Conservation (phyloP, 2,888 invertebrate genomes). For the Scaptomyza flava region DNA sequence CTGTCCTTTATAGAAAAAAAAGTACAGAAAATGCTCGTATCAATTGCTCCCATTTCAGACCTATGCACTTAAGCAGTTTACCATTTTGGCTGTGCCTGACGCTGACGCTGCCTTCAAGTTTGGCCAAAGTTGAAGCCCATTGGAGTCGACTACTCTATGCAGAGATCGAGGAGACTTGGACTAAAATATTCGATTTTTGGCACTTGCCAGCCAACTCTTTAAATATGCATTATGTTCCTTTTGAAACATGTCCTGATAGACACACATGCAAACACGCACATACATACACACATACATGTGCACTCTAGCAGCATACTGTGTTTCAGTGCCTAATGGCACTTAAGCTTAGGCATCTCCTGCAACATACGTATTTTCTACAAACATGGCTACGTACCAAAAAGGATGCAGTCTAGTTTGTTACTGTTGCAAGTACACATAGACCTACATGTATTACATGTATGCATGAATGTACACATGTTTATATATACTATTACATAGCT, state of each 20-base stretch:
- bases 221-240: conserved; percentile 77
- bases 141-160: conserved; percentile 26
- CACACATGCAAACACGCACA: conserved; percentile 11
- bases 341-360: conserved; percentile 71
- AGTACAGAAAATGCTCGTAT: neutral
- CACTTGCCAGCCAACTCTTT: conserved; percentile 76
- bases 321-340: conserved; percentile 72
- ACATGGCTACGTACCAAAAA: conserved; percentile 10
- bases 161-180: conserved; percentile 20
- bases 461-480: neutral
- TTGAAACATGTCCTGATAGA: conserved; percentile 50
- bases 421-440: conserved; percentile 20
- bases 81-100: conserved; percentile 15
- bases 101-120: conserved; percentile 42
- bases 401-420: conserved; percentile 15
- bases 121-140: conserved; percentile 42
- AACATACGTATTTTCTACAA: neutral
- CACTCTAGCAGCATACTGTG: conserved; percentile 8
- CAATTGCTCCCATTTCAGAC: neutral
- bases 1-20: neutral
- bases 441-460: neutral
- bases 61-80: conserved; percentile 46
- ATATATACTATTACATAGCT: conserved; percentile 30
- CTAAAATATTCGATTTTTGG: conserved; percentile 77
- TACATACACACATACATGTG: conserved; percentile 11